Base-by-base conservation (phyloP, 2,888 invertebrate genomes). In the Tipula confusa region DNA sequence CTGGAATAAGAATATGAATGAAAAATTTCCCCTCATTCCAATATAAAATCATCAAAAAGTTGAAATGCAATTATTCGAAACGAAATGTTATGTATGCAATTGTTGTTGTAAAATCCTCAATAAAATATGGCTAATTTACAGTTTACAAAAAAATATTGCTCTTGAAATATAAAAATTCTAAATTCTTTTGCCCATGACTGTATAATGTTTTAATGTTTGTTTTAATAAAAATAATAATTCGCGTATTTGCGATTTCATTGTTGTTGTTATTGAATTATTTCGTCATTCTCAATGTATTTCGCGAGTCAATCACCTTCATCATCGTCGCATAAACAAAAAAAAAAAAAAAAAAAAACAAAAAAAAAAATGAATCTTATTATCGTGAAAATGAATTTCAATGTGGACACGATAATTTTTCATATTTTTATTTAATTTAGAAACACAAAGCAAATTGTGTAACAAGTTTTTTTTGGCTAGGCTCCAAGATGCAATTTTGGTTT, bases 261-360 rank as follows among this genome's bases (percentile, higher is more conserved):
- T 48, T 48, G 48, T 48, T 48, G 15, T 48, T 48, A 18, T 18
- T 48, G 18, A 48, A 48, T 18, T 48, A 48, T 18, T 48, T 48
- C 48, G 48, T 48, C 48, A 48, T 48, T 48, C 48, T 18, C 18
- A 48, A 48, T 48, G 15, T 18, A 15, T 48, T 48, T 15, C 48
- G 48, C 48, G 48, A 48, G 48, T 48, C 48, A 48, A 48, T 48
- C 48, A 48, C 48, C 48, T 48, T 48, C 48, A 48, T n/a, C 48
- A 48, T 48, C 15, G 6, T 48, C n/a, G n/a, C n/a, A n/a, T n/a
- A 33, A 33, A 9, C 33, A 33, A 33, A 33, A 33, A 7, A 33
- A 33, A n/a, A n/a, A 33, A 33, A 33, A 33, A 7, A 48, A 38
- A 31, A 5, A 38, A 48, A 7, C 15, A 18, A 48, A 48, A 48